Conservation (phyloP, 1,140 invertebrate species). For the Pseudomyrmex dendroicus region DNA sequence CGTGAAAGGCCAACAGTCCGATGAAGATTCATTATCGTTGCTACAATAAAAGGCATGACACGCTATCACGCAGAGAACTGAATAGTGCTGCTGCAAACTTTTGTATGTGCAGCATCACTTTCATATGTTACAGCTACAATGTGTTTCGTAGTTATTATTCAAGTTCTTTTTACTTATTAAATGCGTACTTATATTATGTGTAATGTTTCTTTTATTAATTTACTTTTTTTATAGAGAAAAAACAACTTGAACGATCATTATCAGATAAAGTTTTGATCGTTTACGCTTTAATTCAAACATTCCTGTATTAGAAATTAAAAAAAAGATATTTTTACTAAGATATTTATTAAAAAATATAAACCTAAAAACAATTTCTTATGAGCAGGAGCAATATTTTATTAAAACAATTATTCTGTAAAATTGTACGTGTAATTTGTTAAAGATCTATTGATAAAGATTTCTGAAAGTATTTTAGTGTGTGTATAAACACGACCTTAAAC, state of each 20-base stretch:
- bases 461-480: not conserved
- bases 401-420: not conserved
- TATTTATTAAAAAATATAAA: not conserved
- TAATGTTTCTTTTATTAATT: not conserved
- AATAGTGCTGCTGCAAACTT: conserved; percentile 35
- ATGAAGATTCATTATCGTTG: conserved; percentile 21
- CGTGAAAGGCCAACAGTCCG: not conserved
- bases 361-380: not conserved
- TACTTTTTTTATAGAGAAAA: not conserved
- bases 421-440: not conserved
- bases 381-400: not conserved
- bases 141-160: not conserved
- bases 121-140: conserved; percentile 21
- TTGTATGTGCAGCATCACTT: not conserved
- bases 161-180: not conserved
- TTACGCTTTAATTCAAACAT: not conserved
- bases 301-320: not conserved
- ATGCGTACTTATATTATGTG: not conserved
- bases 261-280: not conserved
- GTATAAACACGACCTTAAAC: too few relatives aligned
- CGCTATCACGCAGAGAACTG: conserved; percentile 29
- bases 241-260: not conserved
- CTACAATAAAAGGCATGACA: conserved; percentile 21
- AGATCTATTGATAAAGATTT: not conserved
- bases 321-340: not conserved